Percentiles rank a stretch among this genome's conserved stretches.
Evolutionary conservation across 2,888 invertebrate species (phyloP).

Genomic region (Leptodirus hochenwartii): DNA sequence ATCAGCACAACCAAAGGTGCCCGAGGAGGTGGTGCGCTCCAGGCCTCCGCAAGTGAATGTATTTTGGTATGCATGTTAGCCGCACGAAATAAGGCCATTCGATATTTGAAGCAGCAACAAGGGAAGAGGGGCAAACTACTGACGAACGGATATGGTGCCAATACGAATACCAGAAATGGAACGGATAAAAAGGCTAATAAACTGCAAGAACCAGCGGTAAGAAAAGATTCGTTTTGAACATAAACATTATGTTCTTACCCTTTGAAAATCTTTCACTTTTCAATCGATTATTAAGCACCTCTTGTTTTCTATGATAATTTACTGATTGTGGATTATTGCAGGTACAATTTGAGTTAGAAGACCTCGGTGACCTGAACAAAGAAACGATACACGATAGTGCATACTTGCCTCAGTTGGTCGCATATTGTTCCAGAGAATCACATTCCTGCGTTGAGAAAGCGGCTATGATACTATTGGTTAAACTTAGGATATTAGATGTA

Average conservation of each 20-base stretch:
- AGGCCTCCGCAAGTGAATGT: constrained; percentile 71
- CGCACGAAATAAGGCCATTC: constrained; percentile 53
- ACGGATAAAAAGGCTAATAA: not conserved
- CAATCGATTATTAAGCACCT: no score
- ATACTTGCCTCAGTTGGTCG: constrained; percentile 58
- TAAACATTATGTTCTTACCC: no score
- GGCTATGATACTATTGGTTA: constrained; percentile 58
- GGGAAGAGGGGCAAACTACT: no score
- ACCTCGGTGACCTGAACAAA: constrained; percentile 26
- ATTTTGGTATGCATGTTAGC: constrained; percentile 61
- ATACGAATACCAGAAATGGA: no score
- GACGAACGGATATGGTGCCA: no score
- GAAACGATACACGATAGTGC: constrained; percentile 41
- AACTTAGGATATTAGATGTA: constrained; percentile 49
- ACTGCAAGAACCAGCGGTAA: not conserved
- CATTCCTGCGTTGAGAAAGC: constrained; percentile 67
- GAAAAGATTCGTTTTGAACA: constrained; percentile 1
- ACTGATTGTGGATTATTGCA: no score
- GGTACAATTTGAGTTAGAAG: no score
- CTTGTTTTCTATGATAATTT: no score
- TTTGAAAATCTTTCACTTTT: no score
- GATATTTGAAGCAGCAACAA: constrained; percentile 40
- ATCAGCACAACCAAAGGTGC: constrained; percentile 31
- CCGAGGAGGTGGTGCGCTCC: constrained; percentile 62
- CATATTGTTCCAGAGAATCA: constrained; percentile 53